These are phyloP conservation scores for Pungitius pungitius DNA, from an alignment of 2,113 vertebrate species.

Conservation along the genomic window DNA sequence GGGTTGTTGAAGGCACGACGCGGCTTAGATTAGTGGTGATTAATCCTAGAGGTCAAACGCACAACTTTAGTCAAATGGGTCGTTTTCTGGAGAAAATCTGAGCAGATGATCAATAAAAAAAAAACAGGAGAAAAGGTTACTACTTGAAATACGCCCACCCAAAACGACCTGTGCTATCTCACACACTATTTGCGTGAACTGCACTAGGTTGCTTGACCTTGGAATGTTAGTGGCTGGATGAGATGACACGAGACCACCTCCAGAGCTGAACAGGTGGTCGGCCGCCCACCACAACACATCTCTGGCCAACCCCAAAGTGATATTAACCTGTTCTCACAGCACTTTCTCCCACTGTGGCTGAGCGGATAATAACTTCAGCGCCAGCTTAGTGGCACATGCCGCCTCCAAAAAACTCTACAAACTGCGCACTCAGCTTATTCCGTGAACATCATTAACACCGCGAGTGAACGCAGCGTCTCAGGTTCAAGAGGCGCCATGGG, in stretches of 20 bases:
- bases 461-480: conserved; percentile 37
- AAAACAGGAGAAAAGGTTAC: not conserved
- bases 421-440: conserved; percentile 70
- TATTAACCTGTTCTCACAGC: conserved; percentile 75
- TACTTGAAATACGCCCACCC: not conserved
- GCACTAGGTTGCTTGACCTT: conserved; percentile 55
- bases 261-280: conserved; percentile 75
- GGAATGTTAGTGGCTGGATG: conserved; percentile 55
- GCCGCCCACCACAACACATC: conserved; percentile 60
- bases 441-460: conserved; percentile 58
- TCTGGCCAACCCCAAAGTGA: conserved; percentile 69
- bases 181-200: not conserved
- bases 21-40: conserved; percentile 58
- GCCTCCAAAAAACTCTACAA: conserved; percentile 56
- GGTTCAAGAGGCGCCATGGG: conserved; percentile 24
- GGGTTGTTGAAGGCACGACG: conserved; percentile 41
- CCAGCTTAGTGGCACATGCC: conserved; percentile 69
- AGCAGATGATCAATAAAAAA: not conserved
- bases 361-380: conserved; percentile 64
- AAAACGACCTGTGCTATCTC: not conserved
- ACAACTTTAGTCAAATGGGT: conserved; percentile 21
- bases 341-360: conserved; percentile 61
- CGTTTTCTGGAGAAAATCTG: conserved; percentile 6
- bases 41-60: conserved; percentile 45
- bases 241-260: conserved; percentile 60